These are phyloP conservation scores for Catajapyx aquilonaris DNA, from an alignment of 1,140 invertebrate genomes.

Conservation along the genomic window DNA sequence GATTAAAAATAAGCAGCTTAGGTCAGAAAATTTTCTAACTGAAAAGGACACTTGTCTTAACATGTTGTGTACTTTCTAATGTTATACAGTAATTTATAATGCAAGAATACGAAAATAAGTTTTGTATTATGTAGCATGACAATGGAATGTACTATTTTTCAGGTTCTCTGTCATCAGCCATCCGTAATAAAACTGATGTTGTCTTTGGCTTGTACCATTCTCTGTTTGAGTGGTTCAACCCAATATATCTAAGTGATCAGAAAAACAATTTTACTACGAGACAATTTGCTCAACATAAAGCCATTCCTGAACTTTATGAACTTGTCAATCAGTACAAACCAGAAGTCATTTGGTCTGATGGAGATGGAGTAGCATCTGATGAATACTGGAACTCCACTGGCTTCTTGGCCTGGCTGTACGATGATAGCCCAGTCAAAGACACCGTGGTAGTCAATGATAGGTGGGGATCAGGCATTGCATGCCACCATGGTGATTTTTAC, in stretches of 20 bases:
- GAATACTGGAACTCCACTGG: too few relatives aligned
- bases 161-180: too few relatives aligned
- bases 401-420: too few relatives aligned
- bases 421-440: too few relatives aligned
- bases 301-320: constrained; percentile 52
- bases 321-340: constrained; percentile 70
- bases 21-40: too few relatives aligned
- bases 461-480: constrained; percentile 55
- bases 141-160: constrained; percentile 39
- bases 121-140: too few relatives aligned
- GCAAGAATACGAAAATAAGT: too few relatives aligned
- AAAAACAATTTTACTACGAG: constrained; percentile 37
- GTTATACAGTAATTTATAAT: too few relatives aligned
- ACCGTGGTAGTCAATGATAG: constrained; percentile 72
- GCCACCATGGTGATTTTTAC: constrained; percentile 74
- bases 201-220: constrained; percentile 78
- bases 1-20: too few relatives aligned
- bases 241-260: constrained; percentile 56
- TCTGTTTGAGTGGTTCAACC: constrained; percentile 80
- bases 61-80: too few relatives aligned
- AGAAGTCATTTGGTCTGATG: constrained; percentile 84
- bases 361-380: constrained; percentile 68
- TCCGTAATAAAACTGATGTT: too few relatives aligned
- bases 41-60: too few relatives aligned
- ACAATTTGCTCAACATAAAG: constrained; percentile 41